Evolutionary conservation across 2,113 vertebrate species (phyloP).

Genomic region (Calyptommatus sinebrachiatus): DNA sequence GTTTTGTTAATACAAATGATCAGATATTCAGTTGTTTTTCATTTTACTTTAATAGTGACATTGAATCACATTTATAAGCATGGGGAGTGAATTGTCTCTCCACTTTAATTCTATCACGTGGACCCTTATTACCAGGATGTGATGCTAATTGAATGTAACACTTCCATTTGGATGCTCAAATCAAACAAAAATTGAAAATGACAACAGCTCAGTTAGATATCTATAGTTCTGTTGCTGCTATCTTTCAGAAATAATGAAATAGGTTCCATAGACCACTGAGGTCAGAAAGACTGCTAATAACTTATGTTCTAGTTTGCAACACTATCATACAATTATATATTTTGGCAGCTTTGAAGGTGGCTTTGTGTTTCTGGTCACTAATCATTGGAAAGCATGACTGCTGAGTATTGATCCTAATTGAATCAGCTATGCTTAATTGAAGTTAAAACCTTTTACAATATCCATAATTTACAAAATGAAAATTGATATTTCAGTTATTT

Average conservation of each 20-base stretch:
- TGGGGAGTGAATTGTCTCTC: not conserved
- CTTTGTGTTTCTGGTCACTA: not conserved
- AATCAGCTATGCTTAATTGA: not conserved
- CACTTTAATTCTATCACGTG: conserved; percentile 10
- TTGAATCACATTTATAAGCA: not conserved
- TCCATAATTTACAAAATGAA: not conserved
- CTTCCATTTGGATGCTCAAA: conserved; percentile 21
- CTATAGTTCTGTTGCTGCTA: not conserved
- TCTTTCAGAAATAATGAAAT: conserved; percentile 23
- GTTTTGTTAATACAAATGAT: accelerated
- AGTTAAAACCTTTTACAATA: not conserved
- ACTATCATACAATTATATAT: not conserved
- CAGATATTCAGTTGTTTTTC: accelerated
- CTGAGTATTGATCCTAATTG: conserved; percentile 11
- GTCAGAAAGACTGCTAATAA: not conserved
- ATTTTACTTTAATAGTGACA: not conserved
- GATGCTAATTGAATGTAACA: conserved; percentile 35
- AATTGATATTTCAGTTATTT: not conserved
- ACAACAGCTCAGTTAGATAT: not conserved
- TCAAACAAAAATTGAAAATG: conserved; percentile 27
- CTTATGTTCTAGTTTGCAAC: not conserved
- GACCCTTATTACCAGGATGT: conserved; percentile 1
- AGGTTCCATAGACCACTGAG: not conserved
- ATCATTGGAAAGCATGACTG: not conserved
- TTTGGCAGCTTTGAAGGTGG: conserved; percentile 22